phyloP scores from a whole-genome alignment of 35 echinoderm and acorn worm species.

The Nesometra sesokonis region DNA sequence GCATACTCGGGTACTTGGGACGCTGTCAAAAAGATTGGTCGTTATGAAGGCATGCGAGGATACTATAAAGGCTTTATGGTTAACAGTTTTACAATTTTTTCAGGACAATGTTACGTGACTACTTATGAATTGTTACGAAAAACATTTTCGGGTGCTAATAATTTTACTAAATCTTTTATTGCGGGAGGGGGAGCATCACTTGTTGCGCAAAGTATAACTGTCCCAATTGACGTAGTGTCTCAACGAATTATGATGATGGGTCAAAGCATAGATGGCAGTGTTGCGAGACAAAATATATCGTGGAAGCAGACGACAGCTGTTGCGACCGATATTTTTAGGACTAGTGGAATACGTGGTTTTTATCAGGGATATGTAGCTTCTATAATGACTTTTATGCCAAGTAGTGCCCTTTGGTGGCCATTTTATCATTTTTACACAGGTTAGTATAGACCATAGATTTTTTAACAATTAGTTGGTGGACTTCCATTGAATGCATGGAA shows the following conservation, averaged over 20 bases:
- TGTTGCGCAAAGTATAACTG: constrained; percentile 77
- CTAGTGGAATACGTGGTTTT: constrained; percentile 64
- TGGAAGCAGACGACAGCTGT: constrained; percentile 40
- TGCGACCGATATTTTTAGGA: constrained; percentile 23
- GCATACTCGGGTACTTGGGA: constrained; percentile 88
- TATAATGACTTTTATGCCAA: constrained; percentile 80
- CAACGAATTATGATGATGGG: constrained; percentile 82
- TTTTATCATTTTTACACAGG: constrained; percentile 98
- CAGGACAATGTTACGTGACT: constrained; percentile 74
- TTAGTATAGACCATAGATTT: constrained; percentile 5
- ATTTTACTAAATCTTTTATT: constrained; percentile 54
- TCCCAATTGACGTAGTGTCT: constrained; percentile 79
- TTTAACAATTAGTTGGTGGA: no score
- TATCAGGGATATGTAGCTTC: constrained; percentile 85
- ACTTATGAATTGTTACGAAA: constrained; percentile 74
- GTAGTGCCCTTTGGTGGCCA: constrained; percentile 96
- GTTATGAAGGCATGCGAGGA: constrained; percentile 76
- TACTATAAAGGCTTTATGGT: constrained; percentile 91
- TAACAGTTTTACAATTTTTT: constrained; percentile 55
- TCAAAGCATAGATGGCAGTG: constrained; percentile 31
- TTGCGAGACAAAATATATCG: constrained; percentile 36
- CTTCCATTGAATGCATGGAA: no score
- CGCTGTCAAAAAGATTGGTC: constrained; percentile 78
- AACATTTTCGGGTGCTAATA: constrained; percentile 43
- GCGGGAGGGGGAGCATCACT: constrained; percentile 73